phyloP scores from a whole-genome alignment of 2,797 vertebrate species.

The Aldrovandia affinis region DNA sequence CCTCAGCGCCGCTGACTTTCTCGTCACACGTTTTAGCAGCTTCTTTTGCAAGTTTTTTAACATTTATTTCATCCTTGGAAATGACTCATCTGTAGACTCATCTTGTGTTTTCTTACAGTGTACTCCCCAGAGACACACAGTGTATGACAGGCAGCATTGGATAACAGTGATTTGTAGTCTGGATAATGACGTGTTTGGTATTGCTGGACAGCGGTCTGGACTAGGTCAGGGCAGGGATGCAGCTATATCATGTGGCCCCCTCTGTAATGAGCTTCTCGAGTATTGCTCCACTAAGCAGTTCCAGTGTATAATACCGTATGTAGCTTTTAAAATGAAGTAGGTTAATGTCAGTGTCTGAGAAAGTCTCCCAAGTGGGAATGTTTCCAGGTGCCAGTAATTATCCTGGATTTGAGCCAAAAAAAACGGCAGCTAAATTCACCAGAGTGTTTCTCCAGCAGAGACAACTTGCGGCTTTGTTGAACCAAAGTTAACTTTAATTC shows the following conservation, averaged over 20 bases:
- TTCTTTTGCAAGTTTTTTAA: neutral
- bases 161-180: neutral
- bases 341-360: neutral
- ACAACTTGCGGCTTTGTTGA: neutral
- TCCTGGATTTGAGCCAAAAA: neutral
- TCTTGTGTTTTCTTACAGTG: neutral
- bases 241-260: neutral
- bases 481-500: neutral
- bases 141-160: neutral
- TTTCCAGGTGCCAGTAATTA: neutral
- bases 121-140: neutral
- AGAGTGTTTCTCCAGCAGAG: neutral
- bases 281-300: too few species aligned
- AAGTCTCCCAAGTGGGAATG: neutral
- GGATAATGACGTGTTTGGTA: neutral
- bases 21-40: too few species aligned
- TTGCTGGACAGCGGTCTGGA: neutral
- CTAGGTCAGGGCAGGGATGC: neutral
- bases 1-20: too few species aligned
- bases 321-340: neutral
- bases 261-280: neutral
- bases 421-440: neutral
- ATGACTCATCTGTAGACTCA: slow-evolving; percentile 6
- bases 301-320: neutral
- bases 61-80: neutral